Evolutionary conservation across 2,888 invertebrate species (phyloP), one percentile per base, ranked within the genome.

Genomic region (Acrobasis suavella): DNA sequence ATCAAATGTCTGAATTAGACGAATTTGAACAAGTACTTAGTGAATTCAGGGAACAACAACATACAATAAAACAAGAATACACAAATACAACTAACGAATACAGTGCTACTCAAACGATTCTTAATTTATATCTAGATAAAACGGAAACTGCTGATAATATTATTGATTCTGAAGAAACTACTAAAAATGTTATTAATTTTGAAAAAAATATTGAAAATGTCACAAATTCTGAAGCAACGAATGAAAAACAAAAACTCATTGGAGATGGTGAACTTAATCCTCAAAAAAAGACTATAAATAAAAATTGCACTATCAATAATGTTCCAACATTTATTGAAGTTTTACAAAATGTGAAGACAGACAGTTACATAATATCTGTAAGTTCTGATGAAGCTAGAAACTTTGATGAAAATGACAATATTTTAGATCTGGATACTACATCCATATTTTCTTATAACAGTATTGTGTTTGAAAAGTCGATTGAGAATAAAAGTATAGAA

Each of bases 11-110:
- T 58, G 46, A 64, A 58, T 55, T 66, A 15, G 63, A 68, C 38
- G 64, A 67, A 55, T 68, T 72, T 59, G 64, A 65, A 7, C 17
- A 32, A 39, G 59, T 62, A 37, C 46, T 62, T 9, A 50, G 16
- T 16, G 61, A 62, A 22, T 62, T 37, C 17, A 12, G 16, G 42
- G 7, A 58, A 60, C 2, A 58, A 59, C n/a, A 37, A 59, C 16
- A 14, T 14, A 56, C 9, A 9, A 49, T 15, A 49, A 32, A 9
- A 58, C 49, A 14, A n/a, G 10, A 50, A 32, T 15, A 15, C 0
- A 37, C n/a, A n/a, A n/a, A 59, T 9, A 50, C 16, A 1, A 16
- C 39, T 16, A n/a, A 50, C 2, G 50, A 59, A 37, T 50, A 15
- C 6, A 37, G 15, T 12, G 32, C 1, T 16, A 16, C 16, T 22